Base-by-base conservation (phyloP, 2,888 invertebrate genomes). In the Drosophila peninsularis region DNA sequence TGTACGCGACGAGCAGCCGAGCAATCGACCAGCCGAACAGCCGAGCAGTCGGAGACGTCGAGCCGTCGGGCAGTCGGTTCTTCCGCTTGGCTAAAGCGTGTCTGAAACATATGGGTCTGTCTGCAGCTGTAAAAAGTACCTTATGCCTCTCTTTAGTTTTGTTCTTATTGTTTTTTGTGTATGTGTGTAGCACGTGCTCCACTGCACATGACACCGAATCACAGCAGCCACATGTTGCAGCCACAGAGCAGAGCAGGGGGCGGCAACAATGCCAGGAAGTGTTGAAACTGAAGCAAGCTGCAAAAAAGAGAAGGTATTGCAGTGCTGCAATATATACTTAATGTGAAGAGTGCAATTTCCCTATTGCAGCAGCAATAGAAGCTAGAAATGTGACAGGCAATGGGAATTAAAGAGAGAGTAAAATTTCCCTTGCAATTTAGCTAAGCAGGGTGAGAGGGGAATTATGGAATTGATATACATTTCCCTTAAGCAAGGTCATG, bases 11-110 rank as follows among this genome's bases (percentile, higher is more conserved):
- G 64, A 67, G 66, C 47, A 61, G 39, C 54, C 13, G 34, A 53
- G n/a, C 52, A 30, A 30, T 6, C 27, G 17, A 30, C 3, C 44
- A 21, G 44, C 13, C 44, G 44, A 27, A 9, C 24, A 24, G 44
- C 9, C 27, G 27, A 47, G 11, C 47, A 27, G 27, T 21, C 14
- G 42, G 39, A 41, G 13, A 17, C 2, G 42, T 24, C 24, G 45
- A 44, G 24, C 24, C 10, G 45, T 61, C 44, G 30, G 56, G 62
- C 42, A 55, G 62, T 61, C 53, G 65, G 70, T 78, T 88, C 88
- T 90, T 89, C 88, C 90, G 90, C 90, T 88, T 89, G 88, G 89
- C 88, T 90, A 87, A 87, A 89, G 88, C 85, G 88, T 89, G 85
- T 82, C 88, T 85, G 74, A 65, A 82, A 85, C 82, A 82, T 88